Conservation (phyloP, 2,113 vertebrate genomes). For the Myodes glareolus region DNA sequence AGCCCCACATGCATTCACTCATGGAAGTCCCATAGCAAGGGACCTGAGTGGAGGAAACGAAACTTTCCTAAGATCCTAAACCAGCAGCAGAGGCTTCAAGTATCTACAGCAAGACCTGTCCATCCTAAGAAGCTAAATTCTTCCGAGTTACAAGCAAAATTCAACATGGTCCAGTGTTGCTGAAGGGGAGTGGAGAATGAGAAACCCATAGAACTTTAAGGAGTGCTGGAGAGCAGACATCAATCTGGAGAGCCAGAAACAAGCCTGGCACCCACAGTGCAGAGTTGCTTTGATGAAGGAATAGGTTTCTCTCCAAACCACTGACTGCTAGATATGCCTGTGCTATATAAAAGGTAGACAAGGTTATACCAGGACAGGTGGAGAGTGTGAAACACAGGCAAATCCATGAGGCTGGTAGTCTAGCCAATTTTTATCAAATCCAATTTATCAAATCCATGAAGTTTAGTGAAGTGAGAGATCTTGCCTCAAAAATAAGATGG, state of each 20-base stretch:
- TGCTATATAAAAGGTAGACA: neutral
- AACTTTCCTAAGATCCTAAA: neutral
- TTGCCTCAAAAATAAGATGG: neutral
- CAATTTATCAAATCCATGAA: no score
- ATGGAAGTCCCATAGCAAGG: neutral
- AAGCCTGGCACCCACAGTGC: neutral
- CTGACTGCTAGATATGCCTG: rapidly evolving
- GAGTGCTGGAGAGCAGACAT: neutral
- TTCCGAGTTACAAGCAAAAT: neutral
- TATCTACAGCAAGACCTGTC: neutral
- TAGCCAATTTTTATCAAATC: neutral
- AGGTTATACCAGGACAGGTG: rapidly evolving
- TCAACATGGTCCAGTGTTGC: neutral
- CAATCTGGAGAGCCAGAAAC: neutral
- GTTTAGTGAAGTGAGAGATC: neutral
- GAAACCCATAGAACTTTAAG: neutral
- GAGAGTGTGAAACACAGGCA: no score
- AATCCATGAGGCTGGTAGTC: neutral
- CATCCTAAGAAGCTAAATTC: neutral
- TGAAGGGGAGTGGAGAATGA: neutral
- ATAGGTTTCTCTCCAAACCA: rapidly evolving
- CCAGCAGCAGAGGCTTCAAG: neutral
- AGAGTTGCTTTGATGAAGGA: neutral
- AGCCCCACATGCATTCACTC: neutral
- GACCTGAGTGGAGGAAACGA: neutral